These are phyloP conservation scores for Xanthorhoe designata DNA, from an alignment of 2,888 invertebrate species.

Conservation along the genomic window DNA sequence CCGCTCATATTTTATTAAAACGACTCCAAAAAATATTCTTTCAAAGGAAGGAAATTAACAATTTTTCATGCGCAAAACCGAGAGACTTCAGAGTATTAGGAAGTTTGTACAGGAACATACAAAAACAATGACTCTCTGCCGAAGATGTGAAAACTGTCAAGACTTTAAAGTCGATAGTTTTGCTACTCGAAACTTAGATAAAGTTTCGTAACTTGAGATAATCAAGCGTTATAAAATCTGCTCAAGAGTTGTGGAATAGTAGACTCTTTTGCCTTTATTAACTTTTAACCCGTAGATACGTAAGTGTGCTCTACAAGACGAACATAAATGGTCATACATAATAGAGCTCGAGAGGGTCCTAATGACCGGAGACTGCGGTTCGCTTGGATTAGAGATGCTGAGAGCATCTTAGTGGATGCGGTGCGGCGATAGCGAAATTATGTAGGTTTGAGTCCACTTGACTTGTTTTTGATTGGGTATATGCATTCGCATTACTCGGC, in stretches of 20 bases:
- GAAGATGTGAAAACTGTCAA: too few relatives aligned
- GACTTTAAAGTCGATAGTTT: too few relatives aligned
- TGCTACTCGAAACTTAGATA: too few relatives aligned
- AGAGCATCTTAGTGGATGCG: conserved; percentile 36
- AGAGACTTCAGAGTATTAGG: not conserved
- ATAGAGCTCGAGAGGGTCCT: conserved; percentile 40
- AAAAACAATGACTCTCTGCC: too few relatives aligned
- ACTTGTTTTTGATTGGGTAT: not conserved
- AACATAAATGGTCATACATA: conserved; percentile 39
- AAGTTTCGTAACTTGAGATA: too few relatives aligned
- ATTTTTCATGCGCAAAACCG: not conserved
- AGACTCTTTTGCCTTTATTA: too few relatives aligned
- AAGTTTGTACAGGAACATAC: not conserved
- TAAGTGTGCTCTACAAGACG: conserved; percentile 35
- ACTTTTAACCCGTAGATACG: not conserved
- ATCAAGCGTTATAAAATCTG: too few relatives aligned
- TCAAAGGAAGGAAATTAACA: not conserved
- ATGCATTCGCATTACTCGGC: too few relatives aligned
- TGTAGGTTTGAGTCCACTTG: not conserved
- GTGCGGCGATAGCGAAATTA: conserved; percentile 17
- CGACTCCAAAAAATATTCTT: not conserved
- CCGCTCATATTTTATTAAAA: conserved; percentile 1
- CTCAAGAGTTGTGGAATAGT: too few relatives aligned
- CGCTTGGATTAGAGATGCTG: conserved; percentile 39
- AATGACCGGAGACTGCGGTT: conserved; percentile 40